Evolutionary conservation across 2,888 invertebrate genomes (phyloP).

Genomic region (Tuberolachnus salignus): DNA sequence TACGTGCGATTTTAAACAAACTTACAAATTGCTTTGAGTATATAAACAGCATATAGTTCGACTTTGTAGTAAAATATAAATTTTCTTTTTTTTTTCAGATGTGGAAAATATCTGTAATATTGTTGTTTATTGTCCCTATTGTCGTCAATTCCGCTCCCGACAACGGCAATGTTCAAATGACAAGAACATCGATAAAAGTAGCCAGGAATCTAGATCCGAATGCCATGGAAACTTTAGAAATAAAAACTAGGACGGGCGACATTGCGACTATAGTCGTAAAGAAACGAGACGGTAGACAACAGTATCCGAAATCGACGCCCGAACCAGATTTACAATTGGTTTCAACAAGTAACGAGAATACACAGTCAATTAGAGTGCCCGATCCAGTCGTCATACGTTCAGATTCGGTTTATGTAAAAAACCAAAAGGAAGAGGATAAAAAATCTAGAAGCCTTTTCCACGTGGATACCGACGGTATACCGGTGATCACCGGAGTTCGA

Average conservation of each 20-base stretch:
- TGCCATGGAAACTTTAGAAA: slow-evolving; percentile 77
- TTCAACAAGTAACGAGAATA: background rate
- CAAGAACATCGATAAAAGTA: slow-evolving; percentile 61
- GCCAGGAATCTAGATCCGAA: slow-evolving; percentile 75
- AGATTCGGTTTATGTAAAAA: slow-evolving; percentile 67
- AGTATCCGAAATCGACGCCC: slow-evolving; percentile 59
- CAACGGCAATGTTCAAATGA: slow-evolving; percentile 58
- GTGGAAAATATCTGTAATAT: slow-evolving; percentile 24
- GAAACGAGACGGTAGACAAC: slow-evolving; percentile 64
- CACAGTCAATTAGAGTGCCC: slow-evolving; percentile 64
- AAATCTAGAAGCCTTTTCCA: slow-evolving; percentile 72
- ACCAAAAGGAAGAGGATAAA: slow-evolving; percentile 64
- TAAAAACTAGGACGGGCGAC: slow-evolving; percentile 77
- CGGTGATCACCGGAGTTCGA: slow-evolving; percentile 80
- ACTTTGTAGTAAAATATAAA: too few species aligned
- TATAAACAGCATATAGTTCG: too few species aligned
- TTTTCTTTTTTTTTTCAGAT: slow-evolving; percentile 20
- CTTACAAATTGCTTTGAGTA: too few species aligned
- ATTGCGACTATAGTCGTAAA: slow-evolving; percentile 79
- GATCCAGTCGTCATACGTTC: slow-evolving; percentile 74
- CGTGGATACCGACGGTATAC: slow-evolving; percentile 75
- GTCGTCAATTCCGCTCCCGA: background rate
- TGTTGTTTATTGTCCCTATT: slow-evolving; percentile 32
- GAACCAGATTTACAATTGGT: background rate
- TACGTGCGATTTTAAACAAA: background rate